These are phyloP conservation scores for Paraescarpia echinospica DNA, from an alignment of 1,140 invertebrate genomes.

Conservation along the genomic window DNA sequence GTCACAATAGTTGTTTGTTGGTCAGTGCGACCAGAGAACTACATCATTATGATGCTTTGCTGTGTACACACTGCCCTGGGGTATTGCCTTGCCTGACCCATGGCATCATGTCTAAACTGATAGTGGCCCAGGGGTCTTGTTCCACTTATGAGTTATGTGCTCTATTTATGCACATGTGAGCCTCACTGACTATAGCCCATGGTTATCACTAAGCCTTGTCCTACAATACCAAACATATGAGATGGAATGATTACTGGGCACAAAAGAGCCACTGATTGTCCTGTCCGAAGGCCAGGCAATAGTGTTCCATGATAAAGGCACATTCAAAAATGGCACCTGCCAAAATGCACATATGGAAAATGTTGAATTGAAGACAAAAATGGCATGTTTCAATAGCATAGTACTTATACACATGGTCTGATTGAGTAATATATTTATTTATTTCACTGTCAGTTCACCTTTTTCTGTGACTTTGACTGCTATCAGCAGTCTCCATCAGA, in stretches of 20 bases:
- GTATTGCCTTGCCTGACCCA: not conserved
- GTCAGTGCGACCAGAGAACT: not conserved
- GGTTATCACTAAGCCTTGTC: not conserved
- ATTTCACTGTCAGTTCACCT: no score
- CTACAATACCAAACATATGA: not conserved
- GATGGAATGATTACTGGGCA: not conserved
- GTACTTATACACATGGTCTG: no score
- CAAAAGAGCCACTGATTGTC: not conserved
- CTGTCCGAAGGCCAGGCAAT: not conserved
- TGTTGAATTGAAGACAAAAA: no score
- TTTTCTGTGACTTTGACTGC: no score
- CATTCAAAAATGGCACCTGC: no score
- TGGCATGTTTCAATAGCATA: no score
- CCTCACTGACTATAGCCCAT: not conserved
- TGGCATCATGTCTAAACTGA: not conserved
- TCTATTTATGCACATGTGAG: not conserved
- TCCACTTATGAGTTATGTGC: not conserved
- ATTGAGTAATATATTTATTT: no score
- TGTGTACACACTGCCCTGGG: not conserved
- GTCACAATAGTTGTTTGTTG: not conserved
- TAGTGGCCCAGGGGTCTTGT: not conserved
- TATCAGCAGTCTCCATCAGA: no score
- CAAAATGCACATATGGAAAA: no score
- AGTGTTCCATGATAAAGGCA: no score
- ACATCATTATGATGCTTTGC: not conserved